Base-by-base conservation (phyloP, 2,113 vertebrate genomes). In the Noctilio leporinus region DNA sequence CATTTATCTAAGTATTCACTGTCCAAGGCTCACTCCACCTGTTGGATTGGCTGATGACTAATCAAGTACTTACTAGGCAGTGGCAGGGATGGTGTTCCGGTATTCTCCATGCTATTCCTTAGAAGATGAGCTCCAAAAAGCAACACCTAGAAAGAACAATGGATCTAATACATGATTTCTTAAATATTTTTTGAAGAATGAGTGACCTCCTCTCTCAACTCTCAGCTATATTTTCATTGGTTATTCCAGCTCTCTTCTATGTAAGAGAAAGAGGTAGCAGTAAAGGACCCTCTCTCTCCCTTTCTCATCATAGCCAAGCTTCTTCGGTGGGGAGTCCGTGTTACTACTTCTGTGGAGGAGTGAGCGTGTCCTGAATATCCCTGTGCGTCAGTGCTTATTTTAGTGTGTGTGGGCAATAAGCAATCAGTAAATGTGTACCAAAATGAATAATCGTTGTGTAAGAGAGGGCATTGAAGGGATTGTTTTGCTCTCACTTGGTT, bases 391-490 rank as follows among this genome's bases (percentile, higher is more conserved):
- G 10, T 83, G 35, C 65, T 73, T 88, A 14, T 33, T 76, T 93
- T 73, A 49, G 10, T 93, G 15, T 91, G 35, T 94, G 22, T 82
- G 62, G 22, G 28, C 28, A 95, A 2, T 81, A 67, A 86, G 2
- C 12, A 75, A 12, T 53, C n/a, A 89, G 14, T 86, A 92, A 87
- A 24, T 94, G n/a, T 22, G 2, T 78, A 57, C 45, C 45, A 47
- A 80, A 87, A 83, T 81, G 45, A 95, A n/a, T 83, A n/a, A 69
- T 69, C 47, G 86, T 86, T 93, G 22, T 35, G 65, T 92, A 82
- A 86, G 51, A 89, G 69, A 77, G 9, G 38, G 2, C 69, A 78
- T 26, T 91, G 35, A 69, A 93, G 87, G 43, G 88, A 62, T 90
- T 45, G 22, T 51, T 96, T 45, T 91, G 38, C 28, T 89, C 28